A percentile compares a stretch with the other conserved stretches of the same genome.
Conservation (phyloP, 2,888 invertebrate genomes). For the Automeris io region DNA sequence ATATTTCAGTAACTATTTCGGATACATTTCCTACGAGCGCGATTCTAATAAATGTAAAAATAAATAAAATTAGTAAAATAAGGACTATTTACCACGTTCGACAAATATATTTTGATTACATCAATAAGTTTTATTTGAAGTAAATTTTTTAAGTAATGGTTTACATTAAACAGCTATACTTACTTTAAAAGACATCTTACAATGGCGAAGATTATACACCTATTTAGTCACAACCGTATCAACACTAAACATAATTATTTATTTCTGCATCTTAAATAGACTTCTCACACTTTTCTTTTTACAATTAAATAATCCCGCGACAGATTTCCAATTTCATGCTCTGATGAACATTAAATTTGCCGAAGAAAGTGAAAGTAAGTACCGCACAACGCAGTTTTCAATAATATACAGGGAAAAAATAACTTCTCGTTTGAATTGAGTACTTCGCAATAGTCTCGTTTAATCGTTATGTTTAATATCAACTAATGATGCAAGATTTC, state of each 20-base stretch:
- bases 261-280: slow-evolving; percentile 42
- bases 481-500: too few species aligned
- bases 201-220: slow-evolving; percentile 12
- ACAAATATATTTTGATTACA: too few species aligned
- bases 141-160: too few species aligned
- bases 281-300: slow-evolving; percentile 30
- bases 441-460: too few species aligned
- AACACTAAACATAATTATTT: slow-evolving; percentile 30
- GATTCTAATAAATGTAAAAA: too few species aligned
- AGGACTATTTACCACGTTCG: too few species aligned
- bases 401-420: background rate
- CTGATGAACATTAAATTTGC: slow-evolving; percentile 31
- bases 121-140: too few species aligned
- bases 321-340: slow-evolving; percentile 57
- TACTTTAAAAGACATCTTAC: slow-evolving; percentile 32
- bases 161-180: slow-evolving; percentile 20
- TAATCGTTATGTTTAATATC: too few species aligned
- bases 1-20: too few species aligned
- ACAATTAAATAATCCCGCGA: slow-evolving; percentile 29
- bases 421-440: background rate
- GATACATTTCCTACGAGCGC: too few species aligned
- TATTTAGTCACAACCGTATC: slow-evolving; percentile 20
- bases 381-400: background rate
- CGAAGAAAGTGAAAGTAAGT: slow-evolving; percentile 56
- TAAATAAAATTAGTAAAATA: too few species aligned